Conservation (phyloP, 2,113 vertebrate genomes). For the Pogonocichla stellata region DNA sequence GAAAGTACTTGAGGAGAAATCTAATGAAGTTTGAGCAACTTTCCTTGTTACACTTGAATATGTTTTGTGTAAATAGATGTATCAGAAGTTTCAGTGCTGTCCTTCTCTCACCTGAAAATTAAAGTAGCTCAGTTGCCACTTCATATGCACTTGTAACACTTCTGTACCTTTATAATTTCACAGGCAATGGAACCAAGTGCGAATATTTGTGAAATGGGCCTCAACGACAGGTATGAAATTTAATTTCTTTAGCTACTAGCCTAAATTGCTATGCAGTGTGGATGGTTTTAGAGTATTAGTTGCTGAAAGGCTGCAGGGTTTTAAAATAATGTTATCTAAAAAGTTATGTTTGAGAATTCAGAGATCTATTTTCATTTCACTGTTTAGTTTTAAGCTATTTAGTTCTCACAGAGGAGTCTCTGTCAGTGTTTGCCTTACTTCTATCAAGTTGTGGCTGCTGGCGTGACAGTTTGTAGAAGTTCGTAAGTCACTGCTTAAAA, state of each 20-base stretch:
- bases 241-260: neutral
- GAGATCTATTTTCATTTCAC: neutral
- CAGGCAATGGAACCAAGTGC: constrained; percentile 70
- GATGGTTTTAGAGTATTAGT: neutral
- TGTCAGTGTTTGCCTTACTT: neutral
- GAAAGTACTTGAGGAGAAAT: neutral
- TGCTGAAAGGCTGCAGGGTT: neutral
- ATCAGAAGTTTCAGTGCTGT: neutral
- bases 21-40: neutral
- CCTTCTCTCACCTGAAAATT: neutral
- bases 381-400: neutral
- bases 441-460: neutral
- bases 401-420: neutral
- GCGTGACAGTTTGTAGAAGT: neutral
- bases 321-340: neutral
- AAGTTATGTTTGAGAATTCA: neutral
- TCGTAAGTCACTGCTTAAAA: neutral
- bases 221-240: constrained; percentile 63
- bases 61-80: neutral
- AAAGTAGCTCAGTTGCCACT: neutral
- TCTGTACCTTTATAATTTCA: constrained; percentile 15
- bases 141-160: neutral
- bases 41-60: neutral
- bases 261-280: neutral
- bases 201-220: constrained; percentile 60